Evolutionary conservation across 2,113 vertebrate genomes (phyloP).

Genomic region (Orycteropus afer): DNA sequence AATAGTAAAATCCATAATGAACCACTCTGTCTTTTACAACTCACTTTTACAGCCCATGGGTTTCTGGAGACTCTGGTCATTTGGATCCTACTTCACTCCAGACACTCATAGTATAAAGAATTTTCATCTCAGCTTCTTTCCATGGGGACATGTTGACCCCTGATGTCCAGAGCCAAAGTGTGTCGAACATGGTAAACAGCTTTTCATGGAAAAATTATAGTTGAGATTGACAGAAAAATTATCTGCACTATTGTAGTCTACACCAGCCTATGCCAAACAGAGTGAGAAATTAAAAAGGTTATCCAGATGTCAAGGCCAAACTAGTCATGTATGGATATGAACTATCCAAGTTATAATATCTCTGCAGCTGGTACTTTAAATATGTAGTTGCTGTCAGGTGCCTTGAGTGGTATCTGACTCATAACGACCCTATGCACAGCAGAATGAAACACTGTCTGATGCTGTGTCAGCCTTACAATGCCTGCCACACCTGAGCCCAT

Average conservation of each 20-base stretch:
- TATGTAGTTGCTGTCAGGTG: too few relatives aligned
- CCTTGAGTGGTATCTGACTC: too few relatives aligned
- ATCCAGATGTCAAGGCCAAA: constrained; percentile 48
- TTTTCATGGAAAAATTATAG: constrained; percentile 49
- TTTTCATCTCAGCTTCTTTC: constrained; percentile 54
- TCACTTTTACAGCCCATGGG: background rate
- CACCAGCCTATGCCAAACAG: background rate
- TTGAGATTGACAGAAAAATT: background rate
- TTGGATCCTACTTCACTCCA: background rate
- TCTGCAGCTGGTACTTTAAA: background rate
- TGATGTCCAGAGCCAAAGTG: constrained; percentile 16
- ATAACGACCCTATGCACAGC: too few relatives aligned
- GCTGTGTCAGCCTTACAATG: too few relatives aligned
- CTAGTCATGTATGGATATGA: background rate
- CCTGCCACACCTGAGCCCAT: too few relatives aligned
- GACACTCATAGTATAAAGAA: constrained; percentile 20
- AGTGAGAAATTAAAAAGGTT: constrained; percentile 13
- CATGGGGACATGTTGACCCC: background rate
- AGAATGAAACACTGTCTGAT: too few relatives aligned
- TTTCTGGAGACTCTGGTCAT: background rate
- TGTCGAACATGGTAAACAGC: constrained; percentile 42
- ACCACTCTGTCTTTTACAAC: constrained; percentile 41
- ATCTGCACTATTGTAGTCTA: background rate
- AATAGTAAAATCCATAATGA: constrained; percentile 38
- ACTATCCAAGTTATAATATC: background rate